Percentiles rank a stretch among this genome's conserved stretches.
Evolutionary conservation across 2,113 vertebrate species (phyloP).

Genomic region (Prunella himalayana): DNA sequence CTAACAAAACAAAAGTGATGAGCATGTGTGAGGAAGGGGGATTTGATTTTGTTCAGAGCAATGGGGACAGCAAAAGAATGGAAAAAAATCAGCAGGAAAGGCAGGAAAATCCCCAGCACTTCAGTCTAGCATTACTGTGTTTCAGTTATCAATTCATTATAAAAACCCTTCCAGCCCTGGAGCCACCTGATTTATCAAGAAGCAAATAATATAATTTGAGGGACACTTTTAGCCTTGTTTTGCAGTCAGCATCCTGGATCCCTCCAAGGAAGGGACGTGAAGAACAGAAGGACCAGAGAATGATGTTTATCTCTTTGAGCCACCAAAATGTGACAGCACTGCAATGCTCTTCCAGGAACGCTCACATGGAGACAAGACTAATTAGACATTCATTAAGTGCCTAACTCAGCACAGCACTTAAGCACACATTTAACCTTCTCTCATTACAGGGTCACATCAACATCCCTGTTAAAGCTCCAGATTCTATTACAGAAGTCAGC

Average conservation of each 20-base stretch:
- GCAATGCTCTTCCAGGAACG: not conserved
- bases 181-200: not conserved
- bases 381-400: constrained; percentile 28
- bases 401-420: constrained; percentile 43
- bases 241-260: not conserved
- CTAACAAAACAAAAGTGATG: not conserved
- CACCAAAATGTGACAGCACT: not conserved
- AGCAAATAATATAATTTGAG: not conserved
- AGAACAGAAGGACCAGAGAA: not conserved
- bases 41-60: not conserved
- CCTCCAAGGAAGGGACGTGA: not conserved
- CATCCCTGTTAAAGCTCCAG: not conserved
- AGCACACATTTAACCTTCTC: constrained; percentile 35
- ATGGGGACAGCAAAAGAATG: not conserved
- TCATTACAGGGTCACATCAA: constrained; percentile 6
- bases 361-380: not conserved
- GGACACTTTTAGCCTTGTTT: not conserved
- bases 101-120: not conserved
- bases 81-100: not conserved
- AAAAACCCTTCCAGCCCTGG: not conserved
- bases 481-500: not conserved
- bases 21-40: not conserved
- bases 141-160: fast-evolving
- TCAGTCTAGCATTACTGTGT: not conserved
- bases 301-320: not conserved